phyloP scores from a whole-genome alignment of 1,140 invertebrate genomes.

The Drosophila micromelanica region DNA sequence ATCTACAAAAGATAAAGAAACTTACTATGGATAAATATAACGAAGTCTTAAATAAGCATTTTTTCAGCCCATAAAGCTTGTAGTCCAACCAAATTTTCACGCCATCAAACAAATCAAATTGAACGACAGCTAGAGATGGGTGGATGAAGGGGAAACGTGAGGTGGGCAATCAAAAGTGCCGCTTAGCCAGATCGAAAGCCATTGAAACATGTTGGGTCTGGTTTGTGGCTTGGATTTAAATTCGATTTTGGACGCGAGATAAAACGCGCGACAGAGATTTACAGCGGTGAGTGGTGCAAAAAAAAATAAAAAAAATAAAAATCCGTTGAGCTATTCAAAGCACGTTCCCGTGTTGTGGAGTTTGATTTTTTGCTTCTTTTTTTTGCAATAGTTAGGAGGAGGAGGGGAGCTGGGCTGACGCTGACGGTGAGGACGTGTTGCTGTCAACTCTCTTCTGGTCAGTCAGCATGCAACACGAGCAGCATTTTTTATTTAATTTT shows the following conservation, averaged over 20 bases:
- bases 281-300: conserved; percentile 32
- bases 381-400: conserved; percentile 31
- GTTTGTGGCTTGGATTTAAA: conserved; percentile 73
- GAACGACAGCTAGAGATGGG: conserved; percentile 18
- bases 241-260: conserved; percentile 76
- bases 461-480: conserved; percentile 60
- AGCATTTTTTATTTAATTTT: conserved; percentile 70
- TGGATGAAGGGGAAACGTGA: conserved; percentile 1
- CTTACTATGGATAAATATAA: conserved; percentile 15
- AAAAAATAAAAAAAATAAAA: conserved; percentile 26
- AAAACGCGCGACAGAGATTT: conserved; percentile 60
- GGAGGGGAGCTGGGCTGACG: conserved; percentile 22
- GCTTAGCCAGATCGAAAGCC: conserved; percentile 52
- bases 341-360: conserved; percentile 66
- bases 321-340: conserved; percentile 66
- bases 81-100: conserved; percentile 49
- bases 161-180: conserved; percentile 65
- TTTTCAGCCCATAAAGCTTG: conserved; percentile 39
- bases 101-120: conserved; percentile 53
- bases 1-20: not conserved
- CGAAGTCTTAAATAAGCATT: conserved; percentile 19
- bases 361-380: conserved; percentile 33
- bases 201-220: conserved; percentile 62
- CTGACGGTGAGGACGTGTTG: conserved; percentile 65
- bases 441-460: conserved; percentile 60